Evolutionary conservation across 2,888 invertebrate genomes (phyloP).

Genomic region (Hyppa rectilinea): DNA sequence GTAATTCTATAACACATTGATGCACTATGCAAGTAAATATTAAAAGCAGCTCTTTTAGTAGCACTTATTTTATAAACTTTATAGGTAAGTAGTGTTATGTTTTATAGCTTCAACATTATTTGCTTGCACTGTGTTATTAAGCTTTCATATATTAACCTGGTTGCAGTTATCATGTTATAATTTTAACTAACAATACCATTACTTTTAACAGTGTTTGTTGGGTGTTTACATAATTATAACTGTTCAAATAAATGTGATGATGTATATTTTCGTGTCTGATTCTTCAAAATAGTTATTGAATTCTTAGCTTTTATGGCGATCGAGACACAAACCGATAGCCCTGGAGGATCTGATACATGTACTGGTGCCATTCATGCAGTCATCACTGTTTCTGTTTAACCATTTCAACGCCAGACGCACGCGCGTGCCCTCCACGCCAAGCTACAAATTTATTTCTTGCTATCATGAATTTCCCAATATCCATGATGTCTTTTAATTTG

Average conservation of each 20-base stretch:
- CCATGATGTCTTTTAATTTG: too few species aligned
- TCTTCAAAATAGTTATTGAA: conserved; percentile 3
- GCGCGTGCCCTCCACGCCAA: too few species aligned
- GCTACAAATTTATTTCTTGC: too few species aligned
- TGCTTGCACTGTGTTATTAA: conserved; percentile 28
- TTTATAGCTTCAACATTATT: background rate
- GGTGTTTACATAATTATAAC: conserved; percentile 14
- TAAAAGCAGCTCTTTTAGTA: background rate
- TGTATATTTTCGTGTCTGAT: conserved; percentile 20
- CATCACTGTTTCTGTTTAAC: background rate
- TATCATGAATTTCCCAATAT: too few species aligned
- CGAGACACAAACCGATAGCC: background rate
- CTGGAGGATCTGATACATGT: background rate
- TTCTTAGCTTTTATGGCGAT: background rate
- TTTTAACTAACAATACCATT: conserved; percentile 17
- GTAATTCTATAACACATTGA: too few species aligned
- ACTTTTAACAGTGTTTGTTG: conserved; percentile 4
- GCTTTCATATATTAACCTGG: background rate
- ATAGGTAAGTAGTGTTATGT: background rate
- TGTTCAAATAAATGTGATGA: conserved; percentile 36
- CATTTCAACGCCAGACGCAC: too few species aligned
- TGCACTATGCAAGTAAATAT: conserved; percentile 36
- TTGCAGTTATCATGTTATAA: conserved; percentile 6
- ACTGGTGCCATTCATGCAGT: background rate
- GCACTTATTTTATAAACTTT: background rate